Evolutionary conservation across 2,113 vertebrate genomes (phyloP), one percentile per base, ranked within the genome.

Genomic region (Plectropomus leopardus): DNA sequence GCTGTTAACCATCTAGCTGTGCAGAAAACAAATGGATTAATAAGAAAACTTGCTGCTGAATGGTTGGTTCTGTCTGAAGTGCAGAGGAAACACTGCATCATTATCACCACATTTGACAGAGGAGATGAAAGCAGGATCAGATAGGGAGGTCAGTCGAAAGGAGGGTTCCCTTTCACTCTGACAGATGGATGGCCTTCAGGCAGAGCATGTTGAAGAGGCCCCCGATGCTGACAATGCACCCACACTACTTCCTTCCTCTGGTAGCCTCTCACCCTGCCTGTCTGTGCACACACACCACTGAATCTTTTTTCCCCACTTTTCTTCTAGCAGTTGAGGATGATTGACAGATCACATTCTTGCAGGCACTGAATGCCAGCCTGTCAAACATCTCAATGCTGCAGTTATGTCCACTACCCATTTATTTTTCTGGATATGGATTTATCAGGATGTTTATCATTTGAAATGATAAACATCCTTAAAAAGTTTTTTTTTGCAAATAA

Each of bases 161-260:
- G n/a, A n/a, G 15, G 44, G 72, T 75, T 72, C 72, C 79, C 72
- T 72, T 88, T 61, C 59, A 76, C 68, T 80, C 83, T 75, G 79
- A 85, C 72, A 77, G 78, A 87, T 81, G 73, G 66, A 44, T 7
- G 50, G 70, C 79, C 86, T 32, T 64, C 24, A 68, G 86, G 82
- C 78, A 58, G 16, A 68, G 42, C 28, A 60, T 60, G n/a, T n/a
- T 65, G 34, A 59, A 32, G 54, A 44, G 40, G 15, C 53, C 63
- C 36, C 28, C 15, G 34, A 13, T 67, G 72, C 75, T 76, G 71
- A 88, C 78, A 61, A 11, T 50, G 58, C 77, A 76, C n/a, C n/a
- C 34, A 40, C 58, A 70, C 69, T 72, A 34, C 72, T 72, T n/a
- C n/a, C n/a, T n/a, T n/a, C n/a, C 76, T 61, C 44, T 10, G 2